phyloP scores from a whole-genome alignment of 2,888 invertebrate genomes.

The Athetis lepigone region DNA sequence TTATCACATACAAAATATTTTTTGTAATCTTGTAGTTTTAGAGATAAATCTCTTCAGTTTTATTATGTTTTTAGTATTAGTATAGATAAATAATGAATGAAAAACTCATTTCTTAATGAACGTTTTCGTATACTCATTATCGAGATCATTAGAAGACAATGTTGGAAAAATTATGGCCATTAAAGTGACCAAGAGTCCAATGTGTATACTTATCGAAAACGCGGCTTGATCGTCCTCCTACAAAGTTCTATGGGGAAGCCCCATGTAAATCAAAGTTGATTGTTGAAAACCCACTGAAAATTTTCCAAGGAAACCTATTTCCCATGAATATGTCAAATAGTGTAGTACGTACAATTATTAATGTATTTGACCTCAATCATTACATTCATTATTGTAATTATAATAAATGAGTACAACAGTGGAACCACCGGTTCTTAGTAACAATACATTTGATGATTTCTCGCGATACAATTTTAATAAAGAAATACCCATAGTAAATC shows the following conservation, averaged over 20 bases:
- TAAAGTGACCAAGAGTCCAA: too few species aligned
- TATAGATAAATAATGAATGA: too few species aligned
- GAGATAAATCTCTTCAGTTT: too few species aligned
- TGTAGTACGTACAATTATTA: conserved; percentile 30
- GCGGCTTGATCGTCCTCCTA: background rate
- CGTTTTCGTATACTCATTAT: background rate
- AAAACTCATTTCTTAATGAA: too few species aligned
- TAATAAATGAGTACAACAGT: conserved; percentile 37
- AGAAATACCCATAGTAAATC: conserved; percentile 39
- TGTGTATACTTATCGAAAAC: too few species aligned
- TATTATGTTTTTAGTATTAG: too few species aligned
- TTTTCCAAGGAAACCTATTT: conserved; percentile 37
- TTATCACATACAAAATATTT: too few species aligned
- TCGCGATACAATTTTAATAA: conserved; percentile 36
- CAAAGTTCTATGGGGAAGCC: conserved; percentile 13
- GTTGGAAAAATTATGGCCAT: background rate
- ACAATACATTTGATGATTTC: conserved; percentile 46
- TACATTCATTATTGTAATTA: conserved; percentile 43
- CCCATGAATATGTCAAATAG: conserved; percentile 46
- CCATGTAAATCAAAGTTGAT: conserved; percentile 8
- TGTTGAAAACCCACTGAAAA: conserved; percentile 15
- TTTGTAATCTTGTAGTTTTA: too few species aligned
- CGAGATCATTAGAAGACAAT: conserved; percentile 6
- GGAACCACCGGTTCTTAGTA: conserved; percentile 55
- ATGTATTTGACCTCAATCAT: conserved; percentile 41